Evolutionary conservation across 2,113 vertebrate genomes (phyloP), one percentile per base, ranked within the genome.

Genomic region (Gymnogyps californianus): DNA sequence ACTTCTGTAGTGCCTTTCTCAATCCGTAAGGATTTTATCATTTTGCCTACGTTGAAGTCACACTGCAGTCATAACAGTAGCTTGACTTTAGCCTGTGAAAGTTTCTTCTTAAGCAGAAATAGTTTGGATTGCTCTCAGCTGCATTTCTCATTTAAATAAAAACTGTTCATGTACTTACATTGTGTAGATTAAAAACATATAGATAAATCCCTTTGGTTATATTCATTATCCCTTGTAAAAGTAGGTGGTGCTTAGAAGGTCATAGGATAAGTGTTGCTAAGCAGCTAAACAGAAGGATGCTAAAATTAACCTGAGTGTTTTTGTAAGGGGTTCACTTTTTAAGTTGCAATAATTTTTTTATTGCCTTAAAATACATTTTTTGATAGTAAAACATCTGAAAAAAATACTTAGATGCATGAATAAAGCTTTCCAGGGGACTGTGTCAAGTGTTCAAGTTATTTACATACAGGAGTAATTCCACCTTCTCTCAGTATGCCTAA

Each of bases 201-300:
- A 97, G 97, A 96, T 96, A 96, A 96, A 96, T 95, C 96, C 96
- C 96, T 98, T 97, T 98, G 97, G 97, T 98, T 98, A 93, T 98
- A 87, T 98, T 98, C 98, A 97, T 98, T 98, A 98, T 98, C 98
- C 98, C 97, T 97, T 97, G 98, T 97, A 98, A 98, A 98, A 98
- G 98, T 98, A 98, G 98, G 97, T 98, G 98, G 98, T 98, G 97
- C 98, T 98, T 98, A 97, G 98, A 98, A 98, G 98, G 98, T 98
- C 98, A 98, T 98, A 98, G 98, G 98, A 98, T 98, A 98, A 98
- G 98, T 98, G 98, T 98, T 98, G 98, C 98, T 98, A 98, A 98
- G 98, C 98, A 98, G 98, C 98, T 98, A 98, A 98, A 98, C 97
- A 98, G 98, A 98, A 98, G 98, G 98, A 98, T 98, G 98, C 98